Evolutionary conservation across 1,140 invertebrate genomes (phyloP), one percentile per base, ranked within the genome.

Genomic region (Neoseiulus cucumeris): DNA sequence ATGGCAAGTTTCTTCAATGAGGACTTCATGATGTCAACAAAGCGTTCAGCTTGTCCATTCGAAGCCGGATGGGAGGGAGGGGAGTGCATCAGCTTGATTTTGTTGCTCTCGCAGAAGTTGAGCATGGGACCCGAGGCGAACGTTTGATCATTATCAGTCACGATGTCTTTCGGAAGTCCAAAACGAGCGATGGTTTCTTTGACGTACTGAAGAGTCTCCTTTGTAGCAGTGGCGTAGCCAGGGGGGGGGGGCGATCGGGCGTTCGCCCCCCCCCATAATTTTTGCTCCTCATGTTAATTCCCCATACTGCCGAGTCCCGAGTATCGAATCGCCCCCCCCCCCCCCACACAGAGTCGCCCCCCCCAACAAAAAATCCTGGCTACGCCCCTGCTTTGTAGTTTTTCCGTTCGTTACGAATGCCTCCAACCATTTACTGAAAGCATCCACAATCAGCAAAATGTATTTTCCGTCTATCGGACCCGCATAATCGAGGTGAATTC

Each of bases 61-160:
- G 73, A 73, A 67, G 75, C 74, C 12, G 74, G 69, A 71, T 77
- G 74, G n/a, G 70, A 68, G 64, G 77, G 72, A 68, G 72, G 73
- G 20, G 72, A 72, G 22, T 71, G 73, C 64, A 71, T 64, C 30
- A 76, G 73, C 28, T 70, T 42, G 67, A 78, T 75, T 7, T 72
- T 70, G 72, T 76, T 77, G 64, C 72, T 45, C 64, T 47, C 70
- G 39, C 72, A 65, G 70, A 80, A 80, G 1, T 66, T 39, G 68
- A 66, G 51, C 68, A 79, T 79, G 69, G 75, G 71, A 47, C 69
- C 44, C 9, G 72, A 75, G 9, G 70, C 72, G 68, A 79, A 80
- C 55, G 76, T 70, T n/a, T 74, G 71, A 33, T 73, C 74, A 67
- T 75, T 74, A 68, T 80, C 79, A 0, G 73, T 73, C 20, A 79